Conservation (phyloP, 1,140 invertebrate species). For the Idris sp. region DNA sequence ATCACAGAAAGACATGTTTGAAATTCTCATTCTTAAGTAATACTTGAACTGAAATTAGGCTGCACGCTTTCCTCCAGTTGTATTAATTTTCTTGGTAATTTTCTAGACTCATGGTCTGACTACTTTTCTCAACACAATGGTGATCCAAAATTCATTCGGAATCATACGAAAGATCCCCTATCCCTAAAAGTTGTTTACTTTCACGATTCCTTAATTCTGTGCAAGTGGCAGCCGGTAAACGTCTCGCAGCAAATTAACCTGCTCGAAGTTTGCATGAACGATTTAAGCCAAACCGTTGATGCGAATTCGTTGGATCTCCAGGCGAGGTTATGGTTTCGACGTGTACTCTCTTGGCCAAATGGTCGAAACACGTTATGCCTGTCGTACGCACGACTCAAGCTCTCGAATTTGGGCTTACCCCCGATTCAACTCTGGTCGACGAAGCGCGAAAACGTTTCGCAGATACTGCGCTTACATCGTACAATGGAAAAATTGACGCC, state of each 20-base stretch:
- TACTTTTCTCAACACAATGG: conserved; percentile 8
- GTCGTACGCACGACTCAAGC: conserved; percentile 57
- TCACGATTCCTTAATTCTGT: conserved; percentile 58
- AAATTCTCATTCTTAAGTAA: neutral
- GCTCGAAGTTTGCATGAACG: conserved; percentile 64
- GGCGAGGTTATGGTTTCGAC: conserved; percentile 65
- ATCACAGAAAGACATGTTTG: conserved; percentile 11
- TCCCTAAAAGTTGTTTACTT: conserved; percentile 56
- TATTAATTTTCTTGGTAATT: conserved; percentile 26
- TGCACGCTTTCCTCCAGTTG: conserved; percentile 4
- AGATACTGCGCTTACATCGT: conserved; percentile 28
- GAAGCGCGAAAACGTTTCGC: conserved; percentile 57
- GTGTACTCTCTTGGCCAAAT: conserved; percentile 65
- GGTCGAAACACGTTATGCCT: conserved; percentile 65
- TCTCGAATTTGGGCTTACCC: conserved; percentile 61
- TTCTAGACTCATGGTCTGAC: conserved; percentile 7
- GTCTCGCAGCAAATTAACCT: conserved; percentile 64
- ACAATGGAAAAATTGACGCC: conserved; percentile 53
- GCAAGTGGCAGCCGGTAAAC: conserved; percentile 59
- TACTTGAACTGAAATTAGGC: conserved; percentile 2
- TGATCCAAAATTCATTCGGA: conserved; percentile 29
- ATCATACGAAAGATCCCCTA: conserved; percentile 25
- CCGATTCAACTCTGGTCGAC: conserved; percentile 43
- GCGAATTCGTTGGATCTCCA: conserved; percentile 62
- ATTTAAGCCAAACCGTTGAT: conserved; percentile 63